Base-by-base conservation (phyloP, 2,888 invertebrate species). In the Schrankia costaestrigalis region DNA sequence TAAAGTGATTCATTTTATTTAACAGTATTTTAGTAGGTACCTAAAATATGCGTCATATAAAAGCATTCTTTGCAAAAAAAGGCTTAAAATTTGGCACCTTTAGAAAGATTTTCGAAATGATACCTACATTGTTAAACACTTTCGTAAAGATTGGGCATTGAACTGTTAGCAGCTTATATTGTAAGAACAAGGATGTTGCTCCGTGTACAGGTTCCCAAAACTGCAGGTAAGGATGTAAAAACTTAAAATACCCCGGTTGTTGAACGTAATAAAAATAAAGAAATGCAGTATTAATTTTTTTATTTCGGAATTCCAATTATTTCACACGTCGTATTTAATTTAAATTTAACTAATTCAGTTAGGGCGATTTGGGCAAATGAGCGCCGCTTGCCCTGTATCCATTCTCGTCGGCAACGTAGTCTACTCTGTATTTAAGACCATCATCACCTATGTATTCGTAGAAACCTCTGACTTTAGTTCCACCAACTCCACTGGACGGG, bases 401-500 rank as follows among this genome's bases (percentile, higher is more conserved):
- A 41, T 91, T 90, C 60, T 91, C 91, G 53, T 91, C 91, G 21
- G 91, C 91, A 3, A 84, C 82, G 55, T 91, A 91, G 49, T 89
- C 88, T 4, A 91, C 87, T 32, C 89, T 77, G 63, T 91, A 90
- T 22, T 85, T 85, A 1, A 82, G 63, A 34, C 91, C 91, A 58
- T 91, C 90, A 30, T 91, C 91, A 1, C 91, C 93, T 0, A 92
- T 90, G 63, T 92, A 93, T 53, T 92, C 90, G 63, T 90, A 93
- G 63, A 91, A 92, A 2, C 93, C 93, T 35, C 81, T 86, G 1
- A 92, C 90, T 34, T 89, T 88, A 27, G 93, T 89, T 1, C 90
- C 91, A 41, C 84, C 56, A 9, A 42, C 37, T 26, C 56, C 86
- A 10, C 87, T 86, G 1, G 47, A 62, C 0, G 89, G 82, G 2